These are phyloP conservation scores for Tautogolabrus adspersus DNA, from an alignment of 2,113 vertebrate genomes.

Conservation along the genomic window DNA sequence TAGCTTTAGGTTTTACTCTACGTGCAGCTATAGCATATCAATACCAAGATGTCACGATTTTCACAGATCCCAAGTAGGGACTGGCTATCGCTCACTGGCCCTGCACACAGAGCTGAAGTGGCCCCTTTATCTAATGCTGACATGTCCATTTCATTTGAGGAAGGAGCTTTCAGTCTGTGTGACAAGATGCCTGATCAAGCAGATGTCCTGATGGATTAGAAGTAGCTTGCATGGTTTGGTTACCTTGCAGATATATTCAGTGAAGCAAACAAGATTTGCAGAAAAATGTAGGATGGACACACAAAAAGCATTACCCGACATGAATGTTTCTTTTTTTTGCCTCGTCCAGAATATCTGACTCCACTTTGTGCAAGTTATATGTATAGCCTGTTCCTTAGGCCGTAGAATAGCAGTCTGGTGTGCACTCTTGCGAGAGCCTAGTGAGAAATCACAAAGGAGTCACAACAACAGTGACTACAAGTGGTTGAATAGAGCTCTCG, in stretches of 20 bases:
- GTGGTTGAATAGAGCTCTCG: background rate
- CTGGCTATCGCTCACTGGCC: conserved; percentile 11
- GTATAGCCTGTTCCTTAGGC: background rate
- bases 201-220: conserved; percentile 61
- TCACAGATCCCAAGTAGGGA: background rate
- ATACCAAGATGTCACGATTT: background rate
- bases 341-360: no score
- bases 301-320: conserved; percentile 18
- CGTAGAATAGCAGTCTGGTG: background rate
- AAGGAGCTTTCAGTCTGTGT: conserved; percentile 50
- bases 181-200: conserved; percentile 62
- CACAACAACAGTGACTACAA: background rate
- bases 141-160: conserved; percentile 49
- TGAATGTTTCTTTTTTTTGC: background rate
- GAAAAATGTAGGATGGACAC: conserved; percentile 28
- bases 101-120: conserved; percentile 14
- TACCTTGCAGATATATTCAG: conserved; percentile 39
- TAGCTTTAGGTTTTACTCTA: background rate
- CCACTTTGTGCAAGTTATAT: no score
- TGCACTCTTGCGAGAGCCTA: background rate
- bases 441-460: background rate
- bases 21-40: background rate
- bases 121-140: conserved; percentile 45
- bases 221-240: conserved; percentile 44
- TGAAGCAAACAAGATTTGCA: conserved; percentile 39